phyloP scores from a whole-genome alignment of 2,797 vertebrate genomes.

The Oreochromis grahami region DNA sequence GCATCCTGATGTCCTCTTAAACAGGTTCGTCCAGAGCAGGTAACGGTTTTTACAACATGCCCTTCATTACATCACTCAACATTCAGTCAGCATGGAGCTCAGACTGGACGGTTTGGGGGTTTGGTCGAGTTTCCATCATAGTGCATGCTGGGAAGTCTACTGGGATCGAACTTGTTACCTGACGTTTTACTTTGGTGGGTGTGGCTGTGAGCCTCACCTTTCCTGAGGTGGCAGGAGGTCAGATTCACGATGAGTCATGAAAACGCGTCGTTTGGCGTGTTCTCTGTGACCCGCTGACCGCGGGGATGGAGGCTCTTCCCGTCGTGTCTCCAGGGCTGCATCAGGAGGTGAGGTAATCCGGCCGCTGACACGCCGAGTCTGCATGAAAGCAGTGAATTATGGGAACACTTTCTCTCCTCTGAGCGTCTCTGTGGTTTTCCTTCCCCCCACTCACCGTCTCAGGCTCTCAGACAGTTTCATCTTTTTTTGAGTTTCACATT shows the following conservation, averaged over 20 bases:
- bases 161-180: background rate
- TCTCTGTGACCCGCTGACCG: background rate
- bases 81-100: background rate
- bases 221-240: background rate
- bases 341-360: slow-evolving; percentile 23
- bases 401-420: background rate
- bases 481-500: background rate
- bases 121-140: background rate
- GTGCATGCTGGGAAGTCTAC: background rate
- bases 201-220: background rate
- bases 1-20: background rate
- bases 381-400: background rate
- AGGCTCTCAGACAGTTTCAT: background rate
- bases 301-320: slow-evolving; percentile 10
- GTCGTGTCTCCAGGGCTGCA: slow-evolving; percentile 1
- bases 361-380: background rate
- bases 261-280: background rate
- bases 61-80: background rate
- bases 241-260: background rate
- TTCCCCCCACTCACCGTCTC: background rate
- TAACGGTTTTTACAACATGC: background rate
- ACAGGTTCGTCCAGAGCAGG: background rate
- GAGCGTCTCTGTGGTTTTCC: background rate
- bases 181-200: background rate
- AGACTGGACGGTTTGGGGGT: background rate